Percentiles rank a stretch among this genome's conserved stretches.
Evolutionary conservation across 2,113 vertebrate genomes (phyloP).

Genomic region (Corythoichthys intestinalis): DNA sequence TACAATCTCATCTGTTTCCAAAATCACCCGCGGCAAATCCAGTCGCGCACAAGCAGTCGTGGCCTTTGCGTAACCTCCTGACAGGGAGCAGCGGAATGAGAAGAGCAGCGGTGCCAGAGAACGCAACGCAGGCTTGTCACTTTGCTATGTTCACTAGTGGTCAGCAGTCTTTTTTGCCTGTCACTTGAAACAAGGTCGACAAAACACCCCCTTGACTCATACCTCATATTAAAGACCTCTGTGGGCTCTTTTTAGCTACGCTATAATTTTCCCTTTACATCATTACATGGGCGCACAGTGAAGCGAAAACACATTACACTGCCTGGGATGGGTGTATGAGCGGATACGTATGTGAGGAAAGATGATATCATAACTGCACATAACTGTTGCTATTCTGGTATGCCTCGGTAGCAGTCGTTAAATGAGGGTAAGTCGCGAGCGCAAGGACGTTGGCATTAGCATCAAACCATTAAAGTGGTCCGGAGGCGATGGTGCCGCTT

Average conservation of each 20-base stretch:
- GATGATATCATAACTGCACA: slow-evolving; percentile 2
- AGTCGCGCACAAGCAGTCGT: neutral
- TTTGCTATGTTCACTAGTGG: neutral
- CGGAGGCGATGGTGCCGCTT: neutral
- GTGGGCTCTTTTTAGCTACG: neutral
- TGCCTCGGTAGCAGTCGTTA: neutral
- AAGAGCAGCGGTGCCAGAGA: neutral
- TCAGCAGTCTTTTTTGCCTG: neutral
- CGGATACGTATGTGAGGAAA: neutral
- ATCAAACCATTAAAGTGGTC: neutral
- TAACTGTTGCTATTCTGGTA: slow-evolving; percentile 14
- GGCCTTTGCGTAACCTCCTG: neutral
- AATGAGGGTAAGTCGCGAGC: neutral
- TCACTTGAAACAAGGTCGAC: neutral
- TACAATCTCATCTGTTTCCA: neutral
- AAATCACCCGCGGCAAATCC: neutral
- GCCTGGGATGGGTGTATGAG: neutral
- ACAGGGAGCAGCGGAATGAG: neutral
- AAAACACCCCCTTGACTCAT: neutral
- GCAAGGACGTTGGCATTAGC: neutral
- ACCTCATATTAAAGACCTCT: neutral
- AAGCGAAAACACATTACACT: neutral
- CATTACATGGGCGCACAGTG: neutral
- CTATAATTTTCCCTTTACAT: neutral
- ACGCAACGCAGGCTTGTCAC: neutral